Base-by-base conservation (phyloP, 2,888 invertebrate genomes). In the Diogma glabrata region DNA sequence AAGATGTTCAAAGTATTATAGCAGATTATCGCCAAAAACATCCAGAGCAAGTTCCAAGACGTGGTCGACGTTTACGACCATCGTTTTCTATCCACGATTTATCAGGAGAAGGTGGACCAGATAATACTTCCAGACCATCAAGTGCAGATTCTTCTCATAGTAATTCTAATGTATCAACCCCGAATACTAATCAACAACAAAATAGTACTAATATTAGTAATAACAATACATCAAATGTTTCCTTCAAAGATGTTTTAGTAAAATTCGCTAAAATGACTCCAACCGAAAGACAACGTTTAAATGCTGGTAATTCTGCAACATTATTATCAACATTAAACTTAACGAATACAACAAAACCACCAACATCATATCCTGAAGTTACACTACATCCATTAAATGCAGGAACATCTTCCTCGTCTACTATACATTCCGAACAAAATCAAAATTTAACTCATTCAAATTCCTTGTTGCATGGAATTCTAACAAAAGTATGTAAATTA, bases 1-100 rank as follows among this genome's bases (percentile, higher is more conserved):
- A 87, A 53, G 87, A 89, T 64, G 87, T 88, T 0, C 81, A 85
- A 63, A 84, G 86, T 4, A 84, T 88, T 51, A 86, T 87, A 61
- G 87, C 86, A 1, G 87, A 87, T 63, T 85, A 85, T 62, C 76
- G 86, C 57, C 82, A 84, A 56, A 73, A 82, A 57, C 84, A 87
- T 67, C 84, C 86, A 0, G 85, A 87, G 57, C 72, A 79, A 4
- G 79, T 83, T 1, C 85, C 85, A 0, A 69, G 84, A 57, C 75
- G 84, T 58, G 81, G 81, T 4, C 72, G 81, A 22, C 67, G 82
- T 47, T 77, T 81, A 67, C 78, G 79, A 60, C 54, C 55, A 30
- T 56, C 52, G 28, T 45, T 52, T 47, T 36, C 26, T 10, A 22
- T 20, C 28, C 38, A 24, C 5, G 47, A 47, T 28, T 33, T 30